phyloP scores from a whole-genome alignment of 2,888 invertebrate genomes.

The Uropetala carovei region DNA sequence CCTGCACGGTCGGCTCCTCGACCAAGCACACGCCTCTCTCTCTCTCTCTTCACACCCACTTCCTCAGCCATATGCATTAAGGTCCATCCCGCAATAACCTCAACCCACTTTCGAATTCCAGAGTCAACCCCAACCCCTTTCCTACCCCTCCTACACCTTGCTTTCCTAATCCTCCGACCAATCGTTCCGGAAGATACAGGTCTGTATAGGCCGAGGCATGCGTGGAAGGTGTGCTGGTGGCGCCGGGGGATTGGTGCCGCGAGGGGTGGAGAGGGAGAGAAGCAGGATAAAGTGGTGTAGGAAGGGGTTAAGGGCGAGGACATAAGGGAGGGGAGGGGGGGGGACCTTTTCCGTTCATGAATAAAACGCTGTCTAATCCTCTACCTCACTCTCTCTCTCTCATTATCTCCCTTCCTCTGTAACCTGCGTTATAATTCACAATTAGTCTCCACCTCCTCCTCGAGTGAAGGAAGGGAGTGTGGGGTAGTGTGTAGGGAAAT shows the following conservation, averaged over 20 bases:
- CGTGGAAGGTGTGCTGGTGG: not conserved
- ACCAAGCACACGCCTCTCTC: not conserved
- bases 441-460: conserved; percentile 14
- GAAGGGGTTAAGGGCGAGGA: not conserved
- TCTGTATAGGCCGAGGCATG: not conserved
- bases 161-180: not conserved
- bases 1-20: too few species aligned
- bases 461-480: too few species aligned
- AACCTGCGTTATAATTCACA: conserved; percentile 38
- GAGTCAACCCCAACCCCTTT: not conserved
- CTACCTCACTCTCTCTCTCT: not conserved
- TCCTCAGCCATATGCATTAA: not conserved
- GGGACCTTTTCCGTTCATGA: conserved; percentile 35
- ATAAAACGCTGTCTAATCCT: conserved; percentile 27
- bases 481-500: not conserved
- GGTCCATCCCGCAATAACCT: not conserved
- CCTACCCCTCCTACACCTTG: too few species aligned
- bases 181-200: conserved; percentile 1
- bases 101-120: not conserved
- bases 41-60: not conserved
- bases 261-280: not conserved
- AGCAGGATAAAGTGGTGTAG: not conserved
- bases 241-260: too few species aligned
- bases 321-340: not conserved
- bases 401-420: not conserved